A percentile compares a stretch with the other conserved stretches of the same genome.
Evolutionary conservation across 2,113 vertebrate species (phyloP).

Genomic region (Camarhynchus parvulus): DNA sequence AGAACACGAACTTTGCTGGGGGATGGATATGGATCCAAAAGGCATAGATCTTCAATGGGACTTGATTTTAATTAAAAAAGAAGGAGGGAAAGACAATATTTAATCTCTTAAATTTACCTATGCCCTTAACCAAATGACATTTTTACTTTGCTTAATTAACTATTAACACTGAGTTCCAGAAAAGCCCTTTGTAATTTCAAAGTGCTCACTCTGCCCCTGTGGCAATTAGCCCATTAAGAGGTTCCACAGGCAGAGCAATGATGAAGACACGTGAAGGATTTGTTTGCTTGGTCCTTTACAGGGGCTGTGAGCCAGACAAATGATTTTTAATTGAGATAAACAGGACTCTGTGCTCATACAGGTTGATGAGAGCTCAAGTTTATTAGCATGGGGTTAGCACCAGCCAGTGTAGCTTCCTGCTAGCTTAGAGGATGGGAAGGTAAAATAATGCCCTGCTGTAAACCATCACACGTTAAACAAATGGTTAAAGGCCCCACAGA

Average conservation of each 20-base stretch:
- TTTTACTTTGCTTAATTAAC: conserved; percentile 27
- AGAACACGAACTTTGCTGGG: not conserved
- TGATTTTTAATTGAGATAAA: not conserved
- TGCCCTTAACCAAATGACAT: not conserved
- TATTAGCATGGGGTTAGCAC: not conserved
- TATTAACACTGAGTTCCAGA: not conserved
- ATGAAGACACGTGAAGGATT: rapidly evolving
- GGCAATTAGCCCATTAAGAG: not conserved
- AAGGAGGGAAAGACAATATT: not conserved
- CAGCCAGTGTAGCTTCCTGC: not conserved
- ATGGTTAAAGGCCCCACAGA: not conserved
- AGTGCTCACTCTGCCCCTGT: not conserved
- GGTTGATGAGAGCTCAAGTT: not conserved
- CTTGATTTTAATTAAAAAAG: not conserved
- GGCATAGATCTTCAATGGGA: not conserved
- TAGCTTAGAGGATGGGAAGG: not conserved
- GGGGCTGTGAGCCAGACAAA: not conserved
- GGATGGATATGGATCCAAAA: not conserved
- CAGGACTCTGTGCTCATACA: not conserved
- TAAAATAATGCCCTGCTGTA: not conserved
- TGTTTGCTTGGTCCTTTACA: not conserved
- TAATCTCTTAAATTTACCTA: not conserved
- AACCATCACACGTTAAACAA: not conserved
- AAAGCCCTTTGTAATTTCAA: not conserved
- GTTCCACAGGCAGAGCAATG: not conserved